Percentiles rank a stretch among this genome's conserved stretches.
These are phyloP conservation scores for Barypeithes pellucidus DNA, from an alignment of 2,888 invertebrate species.

Conservation along the genomic window DNA sequence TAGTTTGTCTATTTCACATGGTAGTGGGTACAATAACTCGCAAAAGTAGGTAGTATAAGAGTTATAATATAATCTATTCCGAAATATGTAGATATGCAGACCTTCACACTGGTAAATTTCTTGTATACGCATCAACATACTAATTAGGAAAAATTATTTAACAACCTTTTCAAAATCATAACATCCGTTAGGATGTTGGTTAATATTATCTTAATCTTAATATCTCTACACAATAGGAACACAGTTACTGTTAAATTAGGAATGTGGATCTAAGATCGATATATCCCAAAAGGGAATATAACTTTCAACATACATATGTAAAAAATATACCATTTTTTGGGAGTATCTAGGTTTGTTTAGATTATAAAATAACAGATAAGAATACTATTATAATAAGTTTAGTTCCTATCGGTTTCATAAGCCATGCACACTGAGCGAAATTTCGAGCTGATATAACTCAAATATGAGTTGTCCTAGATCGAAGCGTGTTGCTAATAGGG, in stretches of 20 bases:
- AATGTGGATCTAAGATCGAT: not conserved
- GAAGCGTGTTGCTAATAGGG: no score
- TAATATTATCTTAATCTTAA: not conserved
- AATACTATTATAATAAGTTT: no score
- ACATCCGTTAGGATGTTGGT: not conserved
- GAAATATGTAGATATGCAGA: constrained; percentile 3
- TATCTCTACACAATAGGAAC: not conserved
- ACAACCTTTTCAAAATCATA: not conserved
- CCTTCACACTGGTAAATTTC: not conserved
- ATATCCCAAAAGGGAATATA: not conserved
- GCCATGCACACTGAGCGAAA: no score
- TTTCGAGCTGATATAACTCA: no score
- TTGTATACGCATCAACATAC: not conserved
- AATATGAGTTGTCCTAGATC: no score
- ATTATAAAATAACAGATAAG: no score
- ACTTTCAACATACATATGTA: not conserved
- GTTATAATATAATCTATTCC: not conserved
- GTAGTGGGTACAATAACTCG: not conserved
- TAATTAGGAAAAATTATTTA: constrained; percentile 16
- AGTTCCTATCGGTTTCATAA: no score
- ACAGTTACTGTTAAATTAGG: not conserved
- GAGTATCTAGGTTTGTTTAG: no score
- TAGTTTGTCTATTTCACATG: constrained; percentile 4
- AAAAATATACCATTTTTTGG: no score
- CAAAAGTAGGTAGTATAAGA: constrained; percentile 11